Base-by-base conservation (phyloP, 1,140 invertebrate species). In the Megalopta genalis region DNA sequence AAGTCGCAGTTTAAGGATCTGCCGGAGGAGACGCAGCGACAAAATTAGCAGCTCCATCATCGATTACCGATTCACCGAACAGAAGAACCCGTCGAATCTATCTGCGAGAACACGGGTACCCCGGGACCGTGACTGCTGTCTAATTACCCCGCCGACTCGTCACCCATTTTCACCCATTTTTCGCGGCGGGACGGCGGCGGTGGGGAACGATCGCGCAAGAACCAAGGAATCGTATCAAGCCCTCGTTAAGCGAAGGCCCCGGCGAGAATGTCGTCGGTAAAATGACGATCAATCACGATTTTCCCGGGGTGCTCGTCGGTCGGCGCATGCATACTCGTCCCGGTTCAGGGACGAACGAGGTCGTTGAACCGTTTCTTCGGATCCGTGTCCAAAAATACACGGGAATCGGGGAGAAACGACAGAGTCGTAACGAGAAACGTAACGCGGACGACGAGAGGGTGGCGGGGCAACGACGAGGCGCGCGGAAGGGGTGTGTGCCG, bases 221-320 rank as follows among this genome's bases (percentile, higher is more conserved):
- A 77, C 37, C n/a, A 37, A 46, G 66, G 37, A 69, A 77, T 77
- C 62, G 68, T 78, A 85, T 85, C 68, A 69, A 80, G 72, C 39
- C 32, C 80, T 86, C 83, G 80, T 86, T 82, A 82, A 39, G 68
- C 2, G 21, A n/a, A 12, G 39, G 64, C 57, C 27, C 23, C 16
- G 46, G 27, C 16, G 83, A 71, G 64, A 59, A 65, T 63, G 52
- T 67, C 46, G 84, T 52, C 63, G 64, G 65, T 71, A 67, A 76
- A 77, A 76, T 67, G 84, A 72, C 85, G 68, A 86, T 86, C 84
- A 80, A 86, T 86, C 84, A 86, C 81, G 81, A 86, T 85, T 86
- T 85, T 76, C 76, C 62, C 27, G 64, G 60, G 6, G 66, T 59
- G 49, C 62, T 78, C 69, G 70, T 70, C 80, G 52, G 49, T 65